These are phyloP conservation scores for Poecilia latipinna DNA, from an alignment of 2,113 vertebrate genomes.

Conservation along the genomic window DNA sequence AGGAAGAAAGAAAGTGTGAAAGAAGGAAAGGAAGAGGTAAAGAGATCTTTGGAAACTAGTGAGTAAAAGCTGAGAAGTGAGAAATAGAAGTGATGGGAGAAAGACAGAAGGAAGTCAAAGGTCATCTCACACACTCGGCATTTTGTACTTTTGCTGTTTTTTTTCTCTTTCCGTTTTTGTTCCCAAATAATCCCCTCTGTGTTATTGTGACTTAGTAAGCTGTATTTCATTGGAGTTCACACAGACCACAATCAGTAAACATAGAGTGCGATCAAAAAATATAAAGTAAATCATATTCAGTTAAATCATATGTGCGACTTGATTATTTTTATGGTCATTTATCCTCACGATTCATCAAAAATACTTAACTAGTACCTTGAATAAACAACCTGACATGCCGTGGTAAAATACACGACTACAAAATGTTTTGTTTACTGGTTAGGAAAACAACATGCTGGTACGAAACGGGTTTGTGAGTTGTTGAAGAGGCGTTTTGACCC, in stretches of 20 bases:
- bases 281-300: not conserved
- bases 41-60: no score
- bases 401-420: not conserved
- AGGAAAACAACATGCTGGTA: not conserved
- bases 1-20: not conserved
- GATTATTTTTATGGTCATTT: not conserved
- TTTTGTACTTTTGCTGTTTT: not conserved
- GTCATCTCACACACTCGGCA: not conserved
- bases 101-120: not conserved
- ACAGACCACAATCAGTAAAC: not conserved
- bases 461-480: not conserved
- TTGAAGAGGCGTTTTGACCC: not conserved
- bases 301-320: not conserved
- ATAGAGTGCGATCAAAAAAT: not conserved
- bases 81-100: not conserved
- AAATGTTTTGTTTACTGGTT: not conserved
- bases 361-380: not conserved
- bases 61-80: not conserved
- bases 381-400: not conserved
- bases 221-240: no score
- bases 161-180: not conserved
- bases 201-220: not conserved
- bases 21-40: not conserved
- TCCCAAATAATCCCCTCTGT: not conserved
- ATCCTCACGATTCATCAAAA: not conserved